Evolutionary conservation across 1,140 invertebrate species (phyloP).

Genomic region (Saccostrea cuccullata): DNA sequence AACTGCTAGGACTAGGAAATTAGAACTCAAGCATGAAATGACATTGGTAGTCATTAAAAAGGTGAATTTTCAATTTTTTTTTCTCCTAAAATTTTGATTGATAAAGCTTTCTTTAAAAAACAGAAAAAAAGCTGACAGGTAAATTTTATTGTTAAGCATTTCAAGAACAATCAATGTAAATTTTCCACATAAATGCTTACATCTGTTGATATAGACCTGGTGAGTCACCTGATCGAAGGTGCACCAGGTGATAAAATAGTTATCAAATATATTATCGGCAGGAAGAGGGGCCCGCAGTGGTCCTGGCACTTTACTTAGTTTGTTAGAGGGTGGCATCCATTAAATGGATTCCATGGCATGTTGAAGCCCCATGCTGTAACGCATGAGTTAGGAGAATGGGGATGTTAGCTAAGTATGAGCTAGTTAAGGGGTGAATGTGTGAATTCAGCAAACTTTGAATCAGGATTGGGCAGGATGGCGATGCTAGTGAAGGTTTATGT

Average conservation of each 20-base stretch:
- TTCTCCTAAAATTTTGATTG: too few species aligned
- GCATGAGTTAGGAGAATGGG: neutral
- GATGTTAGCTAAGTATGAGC: neutral
- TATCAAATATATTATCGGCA: neutral
- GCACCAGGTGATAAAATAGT: conserved; percentile 12
- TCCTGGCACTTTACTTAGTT: neutral
- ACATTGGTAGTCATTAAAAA: too few species aligned
- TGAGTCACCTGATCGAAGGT: neutral
- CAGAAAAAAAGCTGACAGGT: neutral
- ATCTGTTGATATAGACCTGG: neutral
- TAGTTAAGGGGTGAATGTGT: neutral
- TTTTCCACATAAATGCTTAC: neutral
- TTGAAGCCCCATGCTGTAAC: neutral
- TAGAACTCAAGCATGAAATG: too few species aligned
- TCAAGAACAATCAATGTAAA: neutral
- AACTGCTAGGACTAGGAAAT: too few species aligned
- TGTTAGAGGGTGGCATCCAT: neutral
- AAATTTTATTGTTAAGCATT: too few species aligned
- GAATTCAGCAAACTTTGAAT: neutral
- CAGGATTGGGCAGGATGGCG: neutral
- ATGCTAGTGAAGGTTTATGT: neutral
- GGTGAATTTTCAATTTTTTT: too few species aligned
- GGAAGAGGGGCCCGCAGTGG: neutral
- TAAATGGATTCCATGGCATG: neutral
- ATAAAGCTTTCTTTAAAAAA: neutral